Evolutionary conservation across 2,797 vertebrate species (phyloP), one percentile per base, ranked within the genome.

Genomic region (Emys orbicularis): DNA sequence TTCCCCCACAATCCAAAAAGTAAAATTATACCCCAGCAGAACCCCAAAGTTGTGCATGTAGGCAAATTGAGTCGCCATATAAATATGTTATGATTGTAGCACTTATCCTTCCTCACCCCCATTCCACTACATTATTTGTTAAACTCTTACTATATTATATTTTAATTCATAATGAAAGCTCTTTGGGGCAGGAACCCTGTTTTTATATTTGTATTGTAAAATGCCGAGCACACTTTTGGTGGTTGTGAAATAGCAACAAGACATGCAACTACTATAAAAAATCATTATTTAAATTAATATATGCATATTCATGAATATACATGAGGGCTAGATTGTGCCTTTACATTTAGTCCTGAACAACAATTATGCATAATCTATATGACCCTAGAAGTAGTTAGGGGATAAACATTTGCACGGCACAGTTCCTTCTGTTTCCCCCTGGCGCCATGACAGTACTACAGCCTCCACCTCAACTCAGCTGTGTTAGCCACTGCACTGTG

Each of bases 401-500:
- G 44, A 47, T 23, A 49, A 13, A 29, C 25, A 77, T 8, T 47
- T 77, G 27, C 29, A 47, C 8, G 7, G 12, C 13, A 16, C 25
- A 31, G 6, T 16, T 49, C 25, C 10, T 27, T 44, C 12, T 47
- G 27, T 21, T 72, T 23, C n/a, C 5, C 18, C 19, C 19, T 65
- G 11, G 10, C 10, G 5, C 19, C 65, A 72, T 11, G 16, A 23
- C 54, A 59, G 54, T 31, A 92, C 0, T 11, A 12, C 5, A 5
- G 1, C 18, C 54, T 2, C 11, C 29, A 31, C 27, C 3, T 83
- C 65, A 76, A 19, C 3, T 86, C 47, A 59, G 21, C 50, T 88
- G 16, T 0, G 0, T 19, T 83, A 5, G 12, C 5, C 27, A 82
- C 9, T 54, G 57, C 10, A 80, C 92, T 54, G n/a, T 1, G 65